phyloP scores from a whole-genome alignment of 2,113 vertebrate species.

The Mastomys natalensis region DNA sequence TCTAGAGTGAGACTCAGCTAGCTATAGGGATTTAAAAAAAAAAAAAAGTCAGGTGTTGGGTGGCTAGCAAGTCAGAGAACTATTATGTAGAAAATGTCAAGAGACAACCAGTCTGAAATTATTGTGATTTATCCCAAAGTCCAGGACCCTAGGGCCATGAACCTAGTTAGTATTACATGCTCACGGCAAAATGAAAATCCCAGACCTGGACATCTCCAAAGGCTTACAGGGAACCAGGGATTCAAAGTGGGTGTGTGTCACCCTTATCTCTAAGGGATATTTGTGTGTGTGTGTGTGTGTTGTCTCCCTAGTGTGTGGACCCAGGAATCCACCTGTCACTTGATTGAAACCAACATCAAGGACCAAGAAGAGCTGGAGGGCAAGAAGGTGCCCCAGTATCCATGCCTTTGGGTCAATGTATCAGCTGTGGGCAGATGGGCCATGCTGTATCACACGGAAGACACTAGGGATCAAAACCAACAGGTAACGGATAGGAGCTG shows the following conservation, averaged over 20 bases:
- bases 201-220: not conserved
- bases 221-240: not conserved
- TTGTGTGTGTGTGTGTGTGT: not conserved
- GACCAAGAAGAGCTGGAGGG: constrained; percentile 79
- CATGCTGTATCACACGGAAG: constrained; percentile 88
- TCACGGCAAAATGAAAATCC: accelerated
- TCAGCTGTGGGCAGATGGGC: constrained; percentile 83
- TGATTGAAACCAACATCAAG: constrained; percentile 85
- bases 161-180: not conserved
- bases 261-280: not conserved
- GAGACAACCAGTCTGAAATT: not conserved
- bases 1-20: not conserved
- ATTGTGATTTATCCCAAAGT: accelerated
- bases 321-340: constrained; percentile 83
- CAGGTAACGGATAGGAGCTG: constrained; percentile 77
- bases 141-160: not conserved
- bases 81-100: not conserved
- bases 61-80: not conserved
- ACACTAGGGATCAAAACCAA: constrained; percentile 85
- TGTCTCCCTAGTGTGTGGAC: constrained; percentile 87
- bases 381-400: constrained; percentile 83
- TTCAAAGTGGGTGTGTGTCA: not conserved
- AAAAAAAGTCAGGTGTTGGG: not conserved
- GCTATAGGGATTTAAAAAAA: not conserved
- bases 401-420: constrained; percentile 88